Conservation (phyloP, 2,888 invertebrate species). For the Hyalella azteca region DNA sequence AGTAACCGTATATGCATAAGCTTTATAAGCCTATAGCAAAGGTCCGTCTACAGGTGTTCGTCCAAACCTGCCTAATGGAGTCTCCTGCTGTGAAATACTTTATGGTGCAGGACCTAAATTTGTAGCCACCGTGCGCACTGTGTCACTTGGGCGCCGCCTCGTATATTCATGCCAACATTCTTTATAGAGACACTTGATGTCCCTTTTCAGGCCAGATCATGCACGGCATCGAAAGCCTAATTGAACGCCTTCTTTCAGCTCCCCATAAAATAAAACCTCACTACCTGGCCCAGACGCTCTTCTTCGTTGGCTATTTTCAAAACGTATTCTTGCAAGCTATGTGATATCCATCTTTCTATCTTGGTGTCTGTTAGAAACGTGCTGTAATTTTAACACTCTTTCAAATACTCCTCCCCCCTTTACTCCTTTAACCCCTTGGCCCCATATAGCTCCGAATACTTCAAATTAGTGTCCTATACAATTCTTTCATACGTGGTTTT, state of each 20-base stretch:
- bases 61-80: slow-evolving; percentile 26
- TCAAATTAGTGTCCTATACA: too few species aligned
- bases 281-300: background rate
- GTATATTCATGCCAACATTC: slow-evolving; percentile 23
- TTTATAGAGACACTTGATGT: slow-evolving; percentile 37
- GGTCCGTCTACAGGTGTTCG: slow-evolving; percentile 26
- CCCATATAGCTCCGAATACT: too few species aligned
- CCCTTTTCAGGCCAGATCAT: slow-evolving; percentile 29
- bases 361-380: too few species aligned
- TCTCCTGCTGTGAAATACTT: slow-evolving; percentile 28
- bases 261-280: background rate
- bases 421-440: too few species aligned
- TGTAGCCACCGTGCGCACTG: background rate
- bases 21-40: too few species aligned
- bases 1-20: too few species aligned
- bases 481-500: too few species aligned
- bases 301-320: too few species aligned
- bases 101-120: background rate
- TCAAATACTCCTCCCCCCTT: too few species aligned
- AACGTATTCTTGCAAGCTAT: too few species aligned
- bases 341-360: too few species aligned
- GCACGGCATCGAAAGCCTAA: slow-evolving; percentile 19
- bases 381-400: too few species aligned
- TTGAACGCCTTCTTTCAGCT: slow-evolving; percentile 31
- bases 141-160: slow-evolving; percentile 24